Evolutionary conservation across 2,888 invertebrate species (phyloP).

Genomic region (Caenorhabditis drosophilae): DNA sequence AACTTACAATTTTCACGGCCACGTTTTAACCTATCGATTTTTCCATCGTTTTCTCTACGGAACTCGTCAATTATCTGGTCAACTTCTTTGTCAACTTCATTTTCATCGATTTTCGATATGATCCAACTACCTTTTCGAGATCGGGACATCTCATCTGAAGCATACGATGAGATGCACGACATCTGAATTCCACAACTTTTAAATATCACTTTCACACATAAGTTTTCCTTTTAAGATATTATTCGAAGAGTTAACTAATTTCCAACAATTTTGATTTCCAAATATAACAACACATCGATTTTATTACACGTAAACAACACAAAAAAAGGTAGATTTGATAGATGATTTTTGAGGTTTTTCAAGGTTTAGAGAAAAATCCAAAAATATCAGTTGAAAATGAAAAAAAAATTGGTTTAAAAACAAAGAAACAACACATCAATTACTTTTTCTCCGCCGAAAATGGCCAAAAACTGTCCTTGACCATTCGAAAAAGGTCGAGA

Average conservation of each 20-base stretch:
- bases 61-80: constrained; percentile 26
- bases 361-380: no score
- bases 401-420: constrained; percentile 4
- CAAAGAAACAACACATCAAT: constrained; percentile 2
- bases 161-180: constrained; percentile 26
- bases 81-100: constrained; percentile 31
- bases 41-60: constrained; percentile 6
- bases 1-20: no score
- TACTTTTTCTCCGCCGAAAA: no score
- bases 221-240: background rate
- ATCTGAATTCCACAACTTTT: constrained; percentile 2
- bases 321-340: no score
- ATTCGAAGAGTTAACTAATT: background rate
- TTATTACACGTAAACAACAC: constrained; percentile 37
- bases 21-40: no score
- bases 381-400: constrained; percentile 12
- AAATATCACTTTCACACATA: constrained; percentile 5
- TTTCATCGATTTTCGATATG: constrained; percentile 27
- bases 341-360: no score
- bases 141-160: background rate
- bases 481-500: constrained; percentile 1
- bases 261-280: background rate
- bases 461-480: background rate
- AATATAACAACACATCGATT: constrained; percentile 11
- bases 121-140: constrained; percentile 30